These are phyloP conservation scores for Thysanoteuthis rhombus DNA, from an alignment of 2,888 invertebrate species.

Conservation along the genomic window DNA sequence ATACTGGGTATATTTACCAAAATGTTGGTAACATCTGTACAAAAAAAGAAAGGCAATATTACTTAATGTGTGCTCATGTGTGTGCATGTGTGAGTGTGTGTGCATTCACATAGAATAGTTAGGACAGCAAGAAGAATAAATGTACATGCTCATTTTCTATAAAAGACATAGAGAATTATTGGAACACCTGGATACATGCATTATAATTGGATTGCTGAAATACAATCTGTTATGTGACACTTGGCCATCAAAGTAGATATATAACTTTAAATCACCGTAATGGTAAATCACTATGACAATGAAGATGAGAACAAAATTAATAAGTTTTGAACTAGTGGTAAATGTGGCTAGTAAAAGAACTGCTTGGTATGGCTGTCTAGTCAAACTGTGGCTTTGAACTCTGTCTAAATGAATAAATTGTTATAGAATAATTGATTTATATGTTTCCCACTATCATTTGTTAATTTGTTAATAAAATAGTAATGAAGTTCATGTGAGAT, in stretches of 20 bases:
- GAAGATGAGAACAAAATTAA: background rate
- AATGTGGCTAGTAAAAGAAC: background rate
- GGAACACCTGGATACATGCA: background rate
- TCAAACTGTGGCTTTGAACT: too few relatives aligned
- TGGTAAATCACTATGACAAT: background rate
- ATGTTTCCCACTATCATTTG: too few relatives aligned
- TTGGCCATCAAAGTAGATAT: background rate
- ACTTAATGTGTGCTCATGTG: background rate
- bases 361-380: background rate
- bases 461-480: too few relatives aligned
- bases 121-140: background rate
- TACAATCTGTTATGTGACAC: background rate
- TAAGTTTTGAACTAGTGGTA: background rate
- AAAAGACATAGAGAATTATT: background rate
- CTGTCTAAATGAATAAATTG: too few relatives aligned
- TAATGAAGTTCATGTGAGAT: too few relatives aligned
- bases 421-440: too few relatives aligned
- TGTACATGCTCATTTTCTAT: too few relatives aligned
- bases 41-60: background rate
- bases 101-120: background rate
- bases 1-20: background rate
- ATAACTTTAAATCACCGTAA: background rate
- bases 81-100: too few relatives aligned
- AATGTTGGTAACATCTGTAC: background rate
- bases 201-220: background rate